These are phyloP conservation scores for Zaprionus davidi DNA, from an alignment of 1,140 invertebrate species.

Conservation along the genomic window DNA sequence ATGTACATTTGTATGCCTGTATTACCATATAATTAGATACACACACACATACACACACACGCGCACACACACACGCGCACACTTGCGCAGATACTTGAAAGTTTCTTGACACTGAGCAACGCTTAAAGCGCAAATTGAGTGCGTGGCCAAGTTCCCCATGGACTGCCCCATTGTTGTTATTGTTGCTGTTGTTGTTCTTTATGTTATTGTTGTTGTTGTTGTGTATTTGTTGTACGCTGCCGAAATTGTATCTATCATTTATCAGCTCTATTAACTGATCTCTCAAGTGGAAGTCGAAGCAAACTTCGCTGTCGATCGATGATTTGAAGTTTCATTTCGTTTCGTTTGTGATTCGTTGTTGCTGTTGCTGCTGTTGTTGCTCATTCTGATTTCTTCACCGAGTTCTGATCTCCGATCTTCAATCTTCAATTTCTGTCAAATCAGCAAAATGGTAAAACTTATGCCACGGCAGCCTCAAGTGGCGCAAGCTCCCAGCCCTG, in stretches of 20 bases:
- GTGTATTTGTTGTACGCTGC: conserved; percentile 6
- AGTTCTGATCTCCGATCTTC: conserved; percentile 1
- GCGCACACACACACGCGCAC: conserved; percentile 8
- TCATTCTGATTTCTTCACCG: neutral
- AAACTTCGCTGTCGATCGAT: conserved; percentile 33
- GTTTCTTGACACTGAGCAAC: conserved; percentile 71
- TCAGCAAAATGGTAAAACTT: conserved; percentile 48
- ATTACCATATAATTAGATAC: conserved; percentile 83
- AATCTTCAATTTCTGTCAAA: conserved; percentile 33
- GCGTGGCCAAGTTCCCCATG: conserved; percentile 32
- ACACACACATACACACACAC: conserved; percentile 23
- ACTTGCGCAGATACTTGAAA: conserved; percentile 51
- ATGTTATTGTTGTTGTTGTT: neutral
- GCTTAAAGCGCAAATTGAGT: conserved; percentile 48
- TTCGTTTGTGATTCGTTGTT: neutral
- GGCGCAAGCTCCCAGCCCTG: neutral
- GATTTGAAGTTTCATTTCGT: conserved; percentile 45
- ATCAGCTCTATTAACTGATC: conserved; percentile 80
- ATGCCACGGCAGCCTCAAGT: conserved; percentile 37
- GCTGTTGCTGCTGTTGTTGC: neutral
- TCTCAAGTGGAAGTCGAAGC: conserved; percentile 53
- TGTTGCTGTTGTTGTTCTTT: conserved; percentile 5
- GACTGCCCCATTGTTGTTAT: neutral
- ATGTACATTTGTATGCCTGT: conserved; percentile 75
- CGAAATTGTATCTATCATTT: conserved; percentile 75